phyloP scores from a whole-genome alignment of 2,888 invertebrate genomes.

The Antheraea yamamai region DNA sequence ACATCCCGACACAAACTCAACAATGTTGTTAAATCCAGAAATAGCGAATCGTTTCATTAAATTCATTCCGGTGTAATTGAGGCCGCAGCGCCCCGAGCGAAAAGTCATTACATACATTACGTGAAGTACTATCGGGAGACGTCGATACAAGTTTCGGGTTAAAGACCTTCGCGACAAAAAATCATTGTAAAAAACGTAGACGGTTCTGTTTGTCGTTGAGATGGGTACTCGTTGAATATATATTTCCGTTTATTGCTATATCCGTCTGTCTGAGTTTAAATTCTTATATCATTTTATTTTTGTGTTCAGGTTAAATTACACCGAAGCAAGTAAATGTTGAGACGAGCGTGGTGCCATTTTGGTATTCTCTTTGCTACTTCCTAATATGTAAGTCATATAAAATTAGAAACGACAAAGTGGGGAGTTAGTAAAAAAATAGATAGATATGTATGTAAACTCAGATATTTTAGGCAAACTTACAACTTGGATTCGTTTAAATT shows the following conservation, averaged over 20 bases:
- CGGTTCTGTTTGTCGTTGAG: not conserved
- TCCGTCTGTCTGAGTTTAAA: not conserved
- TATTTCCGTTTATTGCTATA: not conserved
- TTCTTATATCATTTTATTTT: not conserved
- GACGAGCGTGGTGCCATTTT: too few species aligned
- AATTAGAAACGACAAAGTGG: too few species aligned
- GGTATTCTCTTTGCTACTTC: too few species aligned
- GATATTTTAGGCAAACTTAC: too few species aligned
- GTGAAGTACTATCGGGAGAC: slow-evolving; percentile 1
- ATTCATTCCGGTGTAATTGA: not conserved
- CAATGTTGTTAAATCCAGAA: not conserved
- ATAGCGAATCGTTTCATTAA: not conserved
- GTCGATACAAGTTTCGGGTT: slow-evolving; percentile 15
- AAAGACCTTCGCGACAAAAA: slow-evolving; percentile 20
- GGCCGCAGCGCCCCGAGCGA: not conserved
- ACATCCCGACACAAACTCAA: too few species aligned
- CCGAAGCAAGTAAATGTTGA: too few species aligned
- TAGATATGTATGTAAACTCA: too few species aligned
- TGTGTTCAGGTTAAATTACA: too few species aligned
- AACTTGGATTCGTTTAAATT: too few species aligned
- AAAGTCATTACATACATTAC: slow-evolving; percentile 14
- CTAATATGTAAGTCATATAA: too few species aligned
- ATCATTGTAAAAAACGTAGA: not conserved
- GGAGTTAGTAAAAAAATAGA: too few species aligned
- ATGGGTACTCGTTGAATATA: not conserved